A percentile compares a stretch with the other conserved stretches of the same genome.
phyloP scores from a whole-genome alignment of 2,113 vertebrate genomes.

The Promerops cafer region DNA sequence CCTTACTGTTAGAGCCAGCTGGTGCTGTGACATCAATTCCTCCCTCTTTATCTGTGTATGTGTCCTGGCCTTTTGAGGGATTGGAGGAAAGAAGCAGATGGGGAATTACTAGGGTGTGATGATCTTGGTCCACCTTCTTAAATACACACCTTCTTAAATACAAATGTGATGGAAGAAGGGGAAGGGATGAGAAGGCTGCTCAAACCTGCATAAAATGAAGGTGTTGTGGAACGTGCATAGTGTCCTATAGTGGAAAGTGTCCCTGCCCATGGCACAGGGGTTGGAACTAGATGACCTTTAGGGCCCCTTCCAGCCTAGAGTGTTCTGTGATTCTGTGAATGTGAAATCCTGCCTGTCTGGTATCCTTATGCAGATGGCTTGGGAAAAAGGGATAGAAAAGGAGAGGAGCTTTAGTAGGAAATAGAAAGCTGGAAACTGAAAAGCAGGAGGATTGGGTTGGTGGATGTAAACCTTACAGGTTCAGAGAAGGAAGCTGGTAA shows the following conservation, averaged over 20 bases:
- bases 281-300: neutral
- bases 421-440: neutral
- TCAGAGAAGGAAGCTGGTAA: neutral
- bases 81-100: neutral
- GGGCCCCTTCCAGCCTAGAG: neutral
- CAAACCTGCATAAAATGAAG: neutral
- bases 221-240: accelerated
- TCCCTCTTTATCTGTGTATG: accelerated
- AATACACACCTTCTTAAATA: neutral
- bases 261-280: neutral
- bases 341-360: neutral
- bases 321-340: neutral
- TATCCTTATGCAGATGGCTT: neutral
- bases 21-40: neutral
- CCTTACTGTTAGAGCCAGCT: neutral
- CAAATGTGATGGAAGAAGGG: neutral
- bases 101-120: neutral
- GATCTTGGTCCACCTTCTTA: neutral
- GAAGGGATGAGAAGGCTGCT: neutral
- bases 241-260: neutral
- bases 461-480: neutral
- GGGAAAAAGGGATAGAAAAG: neutral
- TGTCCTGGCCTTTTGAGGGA: neutral
- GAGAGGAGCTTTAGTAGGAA: neutral
- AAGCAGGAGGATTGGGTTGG: neutral